These are phyloP conservation scores for Dioctria linearis DNA, from an alignment of 2,888 invertebrate genomes.

Conservation along the genomic window DNA sequence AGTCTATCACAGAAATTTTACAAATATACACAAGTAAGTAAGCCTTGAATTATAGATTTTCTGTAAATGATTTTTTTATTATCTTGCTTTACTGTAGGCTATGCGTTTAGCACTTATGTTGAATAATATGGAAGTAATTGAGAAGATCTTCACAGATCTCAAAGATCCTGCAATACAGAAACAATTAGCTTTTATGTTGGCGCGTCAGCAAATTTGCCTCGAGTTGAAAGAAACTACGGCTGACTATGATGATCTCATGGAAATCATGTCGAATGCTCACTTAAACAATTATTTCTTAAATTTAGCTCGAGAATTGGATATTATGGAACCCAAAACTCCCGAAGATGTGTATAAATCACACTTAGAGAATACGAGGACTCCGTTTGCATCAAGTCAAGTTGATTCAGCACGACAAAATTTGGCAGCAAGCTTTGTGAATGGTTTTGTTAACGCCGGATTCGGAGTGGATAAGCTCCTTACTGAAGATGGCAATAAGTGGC, in stretches of 20 bases:
- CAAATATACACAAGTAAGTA: slow-evolving; percentile 80
- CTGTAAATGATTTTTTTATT: slow-evolving; percentile 43
- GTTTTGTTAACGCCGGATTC: slow-evolving; percentile 98
- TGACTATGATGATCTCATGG: slow-evolving; percentile 83
- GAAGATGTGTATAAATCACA: slow-evolving; percentile 99
- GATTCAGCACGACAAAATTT: slow-evolving; percentile 98
- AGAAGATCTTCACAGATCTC: slow-evolving; percentile 87
- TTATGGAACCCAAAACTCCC: slow-evolving; percentile 98
- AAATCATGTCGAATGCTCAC: slow-evolving; percentile 95
- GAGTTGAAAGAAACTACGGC: slow-evolving; percentile 79
- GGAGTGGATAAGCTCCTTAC: slow-evolving; percentile 95
- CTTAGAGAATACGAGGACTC: slow-evolving; percentile 88
- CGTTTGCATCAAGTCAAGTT: slow-evolving; percentile 82
- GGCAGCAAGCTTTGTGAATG: slow-evolving; percentile 98
- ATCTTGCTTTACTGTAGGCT: slow-evolving; percentile 71
- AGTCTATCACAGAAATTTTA: slow-evolving; percentile 89
- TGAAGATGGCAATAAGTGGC: slow-evolving; percentile 87
- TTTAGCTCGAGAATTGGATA: slow-evolving; percentile 96
- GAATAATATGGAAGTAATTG: slow-evolving; percentile 84
- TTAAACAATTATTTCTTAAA: slow-evolving; percentile 94
- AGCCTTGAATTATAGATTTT: no score
- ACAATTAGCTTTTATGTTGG: slow-evolving; percentile 96
- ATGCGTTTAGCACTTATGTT: slow-evolving; percentile 92
- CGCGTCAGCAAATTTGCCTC: slow-evolving; percentile 92
- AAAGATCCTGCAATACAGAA: slow-evolving; percentile 87